phyloP scores from a whole-genome alignment of 1,140 invertebrate genomes.

The Onthophagus taurus region DNA sequence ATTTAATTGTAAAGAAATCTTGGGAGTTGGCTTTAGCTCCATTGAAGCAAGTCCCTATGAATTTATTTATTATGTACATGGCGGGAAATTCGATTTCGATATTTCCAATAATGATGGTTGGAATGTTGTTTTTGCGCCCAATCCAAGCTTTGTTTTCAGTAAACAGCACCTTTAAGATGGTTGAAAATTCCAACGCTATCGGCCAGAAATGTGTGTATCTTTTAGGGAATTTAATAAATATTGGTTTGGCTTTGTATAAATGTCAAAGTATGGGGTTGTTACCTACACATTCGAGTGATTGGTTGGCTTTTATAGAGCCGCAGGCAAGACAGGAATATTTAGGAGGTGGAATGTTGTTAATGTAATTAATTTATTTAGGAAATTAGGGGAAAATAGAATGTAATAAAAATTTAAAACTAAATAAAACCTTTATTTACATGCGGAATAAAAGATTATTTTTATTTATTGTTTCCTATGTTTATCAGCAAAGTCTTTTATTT shows the following conservation, averaged over 20 bases:
- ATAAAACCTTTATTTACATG: slow-evolving; percentile 16
- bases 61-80: slow-evolving; percentile 99
- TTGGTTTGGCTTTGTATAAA: slow-evolving; percentile 92
- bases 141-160: slow-evolving; percentile 90
- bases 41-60: slow-evolving; percentile 96
- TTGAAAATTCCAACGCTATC: slow-evolving; percentile 84
- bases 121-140: slow-evolving; percentile 93
- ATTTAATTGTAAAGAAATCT: slow-evolving; percentile 87
- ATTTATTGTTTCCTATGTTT: slow-evolving; percentile 49
- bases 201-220: slow-evolving; percentile 93
- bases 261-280: slow-evolving; percentile 98
- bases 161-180: slow-evolving; percentile 88
- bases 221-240: slow-evolving; percentile 88
- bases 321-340: slow-evolving; percentile 80
- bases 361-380: slow-evolving; percentile 15
- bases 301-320: slow-evolving; percentile 95
- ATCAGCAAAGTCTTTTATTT: slow-evolving; percentile 58
- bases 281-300: slow-evolving; percentile 96
- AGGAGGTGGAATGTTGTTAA: slow-evolving; percentile 69
- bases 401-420: slow-evolving; percentile 14
- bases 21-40: slow-evolving; percentile 97
- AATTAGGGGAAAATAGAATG: slow-evolving; percentile 8
- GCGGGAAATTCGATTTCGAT: slow-evolving; percentile 98
- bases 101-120: slow-evolving; percentile 99
- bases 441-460: slow-evolving; percentile 22